Evolutionary conservation across 2,113 vertebrate genomes (phyloP), one percentile per base, ranked within the genome.

Genomic region (Onychostruthus taczanowskii): DNA sequence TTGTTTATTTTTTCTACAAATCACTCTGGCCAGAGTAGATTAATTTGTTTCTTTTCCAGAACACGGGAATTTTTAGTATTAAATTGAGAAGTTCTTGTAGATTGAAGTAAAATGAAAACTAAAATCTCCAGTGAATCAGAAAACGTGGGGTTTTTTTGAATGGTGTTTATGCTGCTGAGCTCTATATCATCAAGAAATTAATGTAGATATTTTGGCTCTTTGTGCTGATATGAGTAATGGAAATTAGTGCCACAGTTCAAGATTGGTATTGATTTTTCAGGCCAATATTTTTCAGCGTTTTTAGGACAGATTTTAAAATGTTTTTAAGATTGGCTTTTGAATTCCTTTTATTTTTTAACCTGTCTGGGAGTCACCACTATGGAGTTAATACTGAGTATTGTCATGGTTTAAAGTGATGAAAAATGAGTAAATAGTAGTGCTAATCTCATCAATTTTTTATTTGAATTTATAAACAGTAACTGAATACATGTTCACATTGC

Each of bases 101-200:
- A 80, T 9, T 1, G 0, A 66, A 70, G 16, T 23, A 50, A 86
- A 93, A 61, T 22, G 33, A 80, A 69, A 30, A 47, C 4, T 47
- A 27, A 84, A 92, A 52, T 21, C 22, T 75, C 22, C 26, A 49
- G 24, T 74, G 68, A 66, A 35, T 83, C 37, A 41, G 55, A 66
- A 90, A 86, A 53, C 0, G 0, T 7, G 41, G 14, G 18, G 20
- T 49, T 59, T 56, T 47, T 31, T 73, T 2, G 7, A 52, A 16
- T 0, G 0, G 0, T 67, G 16, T 77, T 82, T 41, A 30, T 58
- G 14, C 52, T 74, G 14, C n/a, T 2, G 3, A 77, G 31, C 78
- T 84, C 31, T n/a, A 0, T 8, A 31, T 47, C 13, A 47, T 59
- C 13, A 44, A 3, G 43, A 78, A 55, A 84, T 72, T 55, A 3